Percentiles rank a stretch among this genome's conserved stretches.
Conservation (phyloP, 2,888 invertebrate genomes). For the Drosophila infuscata region DNA sequence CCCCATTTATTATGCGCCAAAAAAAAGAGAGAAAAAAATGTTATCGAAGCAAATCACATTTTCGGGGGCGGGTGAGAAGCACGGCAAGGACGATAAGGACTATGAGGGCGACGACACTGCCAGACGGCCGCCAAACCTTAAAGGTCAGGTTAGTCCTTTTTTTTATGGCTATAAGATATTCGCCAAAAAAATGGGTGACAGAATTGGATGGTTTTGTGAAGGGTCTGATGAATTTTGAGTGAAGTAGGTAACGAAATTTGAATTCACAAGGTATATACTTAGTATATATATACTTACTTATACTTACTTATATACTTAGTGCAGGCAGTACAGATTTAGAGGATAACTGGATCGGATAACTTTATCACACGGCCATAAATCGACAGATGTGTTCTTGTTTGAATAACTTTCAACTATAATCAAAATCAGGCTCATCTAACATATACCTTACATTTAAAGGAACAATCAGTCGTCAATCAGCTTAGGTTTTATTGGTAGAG, state of each 20-base stretch:
- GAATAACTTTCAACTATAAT: neutral
- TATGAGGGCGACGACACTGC: neutral
- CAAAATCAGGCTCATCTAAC: neutral
- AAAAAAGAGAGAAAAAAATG: slow-evolving; percentile 43
- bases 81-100: slow-evolving; percentile 6
- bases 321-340: neutral
- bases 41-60: slow-evolving; percentile 32
- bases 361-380: accelerated
- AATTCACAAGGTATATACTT: neutral
- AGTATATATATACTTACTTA: too few species aligned
- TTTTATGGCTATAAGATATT: slow-evolving; percentile 28
- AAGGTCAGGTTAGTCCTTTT: slow-evolving; percentile 52
- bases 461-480: neutral
- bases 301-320: too few species aligned
- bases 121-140: slow-evolving; percentile 37
- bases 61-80: neutral
- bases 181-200: neutral
- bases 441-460: neutral
- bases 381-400: neutral
- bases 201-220: neutral
- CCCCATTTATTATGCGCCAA: slow-evolving; percentile 68
- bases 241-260: neutral
- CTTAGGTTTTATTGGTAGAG: neutral
- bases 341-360: neutral
- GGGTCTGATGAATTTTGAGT: neutral